Base-by-base conservation (phyloP, 2,113 vertebrate genomes). In the Burhinus oedicnemus region DNA sequence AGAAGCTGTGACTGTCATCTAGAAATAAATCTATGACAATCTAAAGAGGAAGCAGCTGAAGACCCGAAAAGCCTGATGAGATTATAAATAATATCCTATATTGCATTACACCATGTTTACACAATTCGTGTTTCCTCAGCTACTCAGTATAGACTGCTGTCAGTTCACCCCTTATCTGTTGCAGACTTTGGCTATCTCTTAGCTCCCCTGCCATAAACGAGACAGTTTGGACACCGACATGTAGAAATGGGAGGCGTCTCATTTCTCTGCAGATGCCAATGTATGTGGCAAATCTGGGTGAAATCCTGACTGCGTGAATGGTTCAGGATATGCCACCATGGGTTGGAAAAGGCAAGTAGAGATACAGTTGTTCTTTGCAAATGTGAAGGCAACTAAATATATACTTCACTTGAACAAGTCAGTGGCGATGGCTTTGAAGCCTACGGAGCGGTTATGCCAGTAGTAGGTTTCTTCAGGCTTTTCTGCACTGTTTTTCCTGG, bases 11-110 rank as follows among this genome's bases (percentile, higher is more conserved):
- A 52, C 30, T 76, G 57, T 47, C 16, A 1, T 66, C n/a, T 55
- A 44, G 77, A 90, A 92, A 84, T 87, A 83, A 84, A 60, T 83
- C 65, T 55, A 61, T 80, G 54, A 71, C 78, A 88, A 69, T 66
- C 65, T 89, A 77, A 89, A 92, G 83, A 91, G 89, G 86, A 97
- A 94, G 72, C 19, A 81, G 52, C 44, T 74, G 55, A 90, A 83
- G 47, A 49, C 68, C 93, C 2, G 5, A 92, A 93, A 89, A 94
- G 18, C 29, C 45, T 71, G 76, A 64, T 87, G 68, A 95, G 76
- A 68, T 95, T 92, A 91, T 82, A 93, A 89, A 82, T 81, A 83
- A 86, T 84, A 78, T 16, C 22, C 40, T 42, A 8, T 81, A 61
- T 29, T 89, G 64, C 25, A 2, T 87, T 92, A 66, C 22, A 66